Evolutionary conservation across 2,888 invertebrate genomes (phyloP).

Genomic region (Cantharis nigra): DNA sequence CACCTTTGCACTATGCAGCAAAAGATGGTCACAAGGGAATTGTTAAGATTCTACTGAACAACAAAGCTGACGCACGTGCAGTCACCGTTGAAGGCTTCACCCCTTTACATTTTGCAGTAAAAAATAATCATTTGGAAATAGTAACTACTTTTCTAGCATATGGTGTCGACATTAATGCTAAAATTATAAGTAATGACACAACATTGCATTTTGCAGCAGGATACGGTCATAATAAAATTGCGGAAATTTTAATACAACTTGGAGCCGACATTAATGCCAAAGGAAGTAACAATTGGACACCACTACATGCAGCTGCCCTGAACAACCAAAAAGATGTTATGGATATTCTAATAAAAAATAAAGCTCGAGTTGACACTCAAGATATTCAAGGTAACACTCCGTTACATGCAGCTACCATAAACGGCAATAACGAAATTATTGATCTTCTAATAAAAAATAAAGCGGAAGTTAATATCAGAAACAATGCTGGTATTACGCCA

Average conservation of each 20-base stretch:
- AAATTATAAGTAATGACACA: constrained; percentile 81
- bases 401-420: constrained; percentile 55
- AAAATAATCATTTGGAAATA: constrained; percentile 81
- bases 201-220: constrained; percentile 86
- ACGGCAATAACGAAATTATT: constrained; percentile 40
- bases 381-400: not conserved
- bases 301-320: not conserved
- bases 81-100: constrained; percentile 81
- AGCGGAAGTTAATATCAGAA: constrained; percentile 81
- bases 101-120: constrained; percentile 84
- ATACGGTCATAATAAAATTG: constrained; percentile 69
- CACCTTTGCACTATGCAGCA: not conserved
- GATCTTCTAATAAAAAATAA: constrained; percentile 80
- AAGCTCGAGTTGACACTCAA: not conserved
- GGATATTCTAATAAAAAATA: not conserved
- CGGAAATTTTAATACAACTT: constrained; percentile 62
- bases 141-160: constrained; percentile 72
- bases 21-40: not conserved
- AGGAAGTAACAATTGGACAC: not conserved
- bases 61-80: not conserved
- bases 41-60: not conserved
- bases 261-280: not conserved
- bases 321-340: not conserved
- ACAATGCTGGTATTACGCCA: constrained; percentile 86
- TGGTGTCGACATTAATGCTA: constrained; percentile 68